These are phyloP conservation scores for Drosophila seguyi DNA, from an alignment of 1,140 invertebrate genomes.

Conservation along the genomic window DNA sequence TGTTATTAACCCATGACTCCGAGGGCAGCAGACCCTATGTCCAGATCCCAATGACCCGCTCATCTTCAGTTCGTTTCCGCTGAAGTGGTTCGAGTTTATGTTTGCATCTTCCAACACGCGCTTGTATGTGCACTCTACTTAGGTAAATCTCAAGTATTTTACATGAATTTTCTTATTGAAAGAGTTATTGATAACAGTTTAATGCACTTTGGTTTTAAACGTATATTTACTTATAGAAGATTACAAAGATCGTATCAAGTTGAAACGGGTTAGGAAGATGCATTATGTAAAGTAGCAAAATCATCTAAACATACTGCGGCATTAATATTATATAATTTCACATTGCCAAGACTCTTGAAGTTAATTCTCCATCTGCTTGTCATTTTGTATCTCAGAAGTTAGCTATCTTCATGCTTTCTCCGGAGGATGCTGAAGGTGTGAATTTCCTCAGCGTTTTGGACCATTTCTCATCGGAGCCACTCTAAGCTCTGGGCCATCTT, in stretches of 20 bases:
- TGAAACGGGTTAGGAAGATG: too few relatives aligned
- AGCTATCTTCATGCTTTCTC: not conserved
- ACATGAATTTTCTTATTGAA: not conserved
- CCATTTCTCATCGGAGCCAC: conserved; percentile 51
- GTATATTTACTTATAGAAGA: not conserved
- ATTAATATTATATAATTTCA: not conserved
- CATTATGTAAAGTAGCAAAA: not conserved
- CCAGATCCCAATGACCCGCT: conserved; percentile 14
- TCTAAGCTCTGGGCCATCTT: conserved; percentile 53
- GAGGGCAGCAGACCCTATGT: not conserved
- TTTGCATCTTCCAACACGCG: not conserved
- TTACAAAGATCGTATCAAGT: not conserved
- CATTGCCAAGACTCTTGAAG: not conserved
- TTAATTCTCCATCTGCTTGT: conserved; percentile 4
- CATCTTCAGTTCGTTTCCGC: conserved; percentile 4
- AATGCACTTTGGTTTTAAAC: not conserved
- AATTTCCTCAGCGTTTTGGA: conserved; percentile 34
- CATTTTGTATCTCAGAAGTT: conserved; percentile 7
- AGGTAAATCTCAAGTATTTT: not conserved
- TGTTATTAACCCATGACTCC: conserved; percentile 44
- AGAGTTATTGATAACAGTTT: not conserved
- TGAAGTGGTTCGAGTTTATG: conserved; percentile 1
- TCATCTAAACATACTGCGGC: too few relatives aligned
- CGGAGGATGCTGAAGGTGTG: conserved; percentile 22
- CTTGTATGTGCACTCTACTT: not conserved